Evolutionary conservation across 1,140 invertebrate species (phyloP).

Genomic region (Coenobita brevimanus): DNA sequence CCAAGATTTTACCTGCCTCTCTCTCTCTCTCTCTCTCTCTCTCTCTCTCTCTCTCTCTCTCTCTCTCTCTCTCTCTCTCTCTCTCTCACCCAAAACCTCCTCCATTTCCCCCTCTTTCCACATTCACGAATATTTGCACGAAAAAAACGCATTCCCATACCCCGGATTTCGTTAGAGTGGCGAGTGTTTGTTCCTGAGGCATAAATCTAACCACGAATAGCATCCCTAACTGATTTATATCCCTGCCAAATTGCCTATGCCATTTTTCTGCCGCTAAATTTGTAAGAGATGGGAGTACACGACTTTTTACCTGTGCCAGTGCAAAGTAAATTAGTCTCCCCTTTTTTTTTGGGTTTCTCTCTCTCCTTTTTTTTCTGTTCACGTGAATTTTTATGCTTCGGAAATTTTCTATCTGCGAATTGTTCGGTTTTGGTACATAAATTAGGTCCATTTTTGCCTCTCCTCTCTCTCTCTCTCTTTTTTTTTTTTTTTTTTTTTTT

Average conservation of each 20-base stretch:
- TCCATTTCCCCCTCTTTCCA: too few species aligned
- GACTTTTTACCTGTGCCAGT: background rate
- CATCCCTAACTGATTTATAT: conserved; percentile 9
- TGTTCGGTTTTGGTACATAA: background rate
- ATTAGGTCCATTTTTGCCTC: too few species aligned
- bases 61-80: too few species aligned
- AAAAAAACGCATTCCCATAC: too few species aligned
- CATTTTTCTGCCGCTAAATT: background rate
- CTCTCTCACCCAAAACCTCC: too few species aligned
- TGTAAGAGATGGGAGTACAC: conserved; percentile 17
- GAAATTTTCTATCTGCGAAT: too few species aligned
- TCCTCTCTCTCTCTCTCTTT: background rate
- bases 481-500: background rate
- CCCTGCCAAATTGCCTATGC: conserved; percentile 6
- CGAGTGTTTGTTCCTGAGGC: background rate
- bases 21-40: background rate
- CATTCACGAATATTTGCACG: too few species aligned
- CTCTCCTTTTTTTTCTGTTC: too few species aligned
- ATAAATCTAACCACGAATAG: conserved; percentile 15
- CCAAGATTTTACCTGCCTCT: too few species aligned
- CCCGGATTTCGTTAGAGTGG: too few species aligned
- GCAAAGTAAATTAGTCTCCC: conserved; percentile 22
- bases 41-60: too few species aligned
- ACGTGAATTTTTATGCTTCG: background rate
- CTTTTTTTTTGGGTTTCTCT: background rate